Evolutionary conservation across 2,113 vertebrate species (phyloP).

Genomic region (Anoura caudifer): DNA sequence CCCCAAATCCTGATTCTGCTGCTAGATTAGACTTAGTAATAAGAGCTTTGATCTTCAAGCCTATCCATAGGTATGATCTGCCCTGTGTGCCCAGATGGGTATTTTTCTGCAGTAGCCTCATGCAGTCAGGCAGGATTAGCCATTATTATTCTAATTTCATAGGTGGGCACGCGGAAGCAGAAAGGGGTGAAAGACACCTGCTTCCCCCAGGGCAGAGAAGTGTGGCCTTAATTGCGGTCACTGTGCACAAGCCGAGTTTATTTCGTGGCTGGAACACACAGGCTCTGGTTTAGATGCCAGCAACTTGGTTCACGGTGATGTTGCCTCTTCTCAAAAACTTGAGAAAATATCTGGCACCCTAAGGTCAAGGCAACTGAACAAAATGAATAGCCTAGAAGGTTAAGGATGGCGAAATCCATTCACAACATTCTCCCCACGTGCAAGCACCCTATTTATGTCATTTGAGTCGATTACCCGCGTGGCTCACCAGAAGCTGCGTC

Average conservation of each 20-base stretch:
- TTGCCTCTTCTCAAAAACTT: not conserved
- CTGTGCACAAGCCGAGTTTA: not conserved
- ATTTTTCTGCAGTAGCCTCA: not conserved
- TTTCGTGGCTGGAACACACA: not conserved
- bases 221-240: not conserved
- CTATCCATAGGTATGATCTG: not conserved
- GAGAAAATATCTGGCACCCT: not conserved
- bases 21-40: not conserved
- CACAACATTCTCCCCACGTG: not conserved
- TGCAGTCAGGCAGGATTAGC: constrained; percentile 30
- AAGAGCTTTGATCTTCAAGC: not conserved
- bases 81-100: not conserved
- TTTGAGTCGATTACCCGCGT: not conserved
- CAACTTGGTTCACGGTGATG: not conserved
- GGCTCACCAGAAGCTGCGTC: not conserved
- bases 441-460: not conserved
- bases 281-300: not conserved
- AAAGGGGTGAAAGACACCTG: not conserved
- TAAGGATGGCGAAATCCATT: not conserved
- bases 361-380: not conserved
- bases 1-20: not conserved
- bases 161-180: not conserved
- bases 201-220: not conserved
- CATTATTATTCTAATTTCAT: constrained; percentile 24
- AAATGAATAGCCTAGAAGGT: not conserved